Evolutionary conservation across 2,797 vertebrate species (phyloP).

Genomic region (Neostethus bicornis): DNA sequence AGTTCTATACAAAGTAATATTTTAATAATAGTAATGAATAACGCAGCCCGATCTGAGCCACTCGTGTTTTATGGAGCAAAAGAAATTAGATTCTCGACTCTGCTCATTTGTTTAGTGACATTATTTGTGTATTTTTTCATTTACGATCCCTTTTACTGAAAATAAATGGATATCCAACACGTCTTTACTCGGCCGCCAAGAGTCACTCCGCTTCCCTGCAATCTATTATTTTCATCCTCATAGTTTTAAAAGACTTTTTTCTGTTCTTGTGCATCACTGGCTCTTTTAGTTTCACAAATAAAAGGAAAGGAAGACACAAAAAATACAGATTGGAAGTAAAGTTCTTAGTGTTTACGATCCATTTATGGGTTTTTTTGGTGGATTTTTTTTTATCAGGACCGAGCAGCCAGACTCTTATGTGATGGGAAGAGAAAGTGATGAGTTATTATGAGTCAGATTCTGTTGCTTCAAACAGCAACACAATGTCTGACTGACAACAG

Average conservation of each 20-base stretch:
- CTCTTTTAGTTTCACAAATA: constrained; percentile 49
- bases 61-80: constrained; percentile 12
- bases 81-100: constrained; percentile 38
- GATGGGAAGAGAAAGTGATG: constrained; percentile 23
- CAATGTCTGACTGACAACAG: constrained; percentile 20
- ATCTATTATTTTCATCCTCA: constrained; percentile 62
- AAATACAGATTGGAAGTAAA: constrained; percentile 28
- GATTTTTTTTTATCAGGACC: constrained; percentile 50
- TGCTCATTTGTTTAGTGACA: constrained; percentile 44
- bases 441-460: constrained; percentile 28
- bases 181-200: constrained; percentile 33
- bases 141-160: constrained; percentile 46
- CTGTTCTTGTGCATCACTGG: constrained; percentile 43
- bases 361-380: constrained; percentile 55
- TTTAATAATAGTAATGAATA: constrained; percentile 29
- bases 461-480: constrained; percentile 12
- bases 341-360: constrained; percentile 55
- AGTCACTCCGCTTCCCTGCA: constrained; percentile 37
- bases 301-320: constrained; percentile 12
- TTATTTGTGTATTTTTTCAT: constrained; percentile 48
- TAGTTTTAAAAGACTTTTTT: constrained; percentile 53
- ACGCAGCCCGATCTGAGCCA: constrained; percentile 9
- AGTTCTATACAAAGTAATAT: constrained; percentile 44
- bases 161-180: constrained; percentile 42
- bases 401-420: constrained; percentile 36